phyloP scores from a whole-genome alignment of 2,888 invertebrate genomes.

The Leptodirus hochenwartii region DNA sequence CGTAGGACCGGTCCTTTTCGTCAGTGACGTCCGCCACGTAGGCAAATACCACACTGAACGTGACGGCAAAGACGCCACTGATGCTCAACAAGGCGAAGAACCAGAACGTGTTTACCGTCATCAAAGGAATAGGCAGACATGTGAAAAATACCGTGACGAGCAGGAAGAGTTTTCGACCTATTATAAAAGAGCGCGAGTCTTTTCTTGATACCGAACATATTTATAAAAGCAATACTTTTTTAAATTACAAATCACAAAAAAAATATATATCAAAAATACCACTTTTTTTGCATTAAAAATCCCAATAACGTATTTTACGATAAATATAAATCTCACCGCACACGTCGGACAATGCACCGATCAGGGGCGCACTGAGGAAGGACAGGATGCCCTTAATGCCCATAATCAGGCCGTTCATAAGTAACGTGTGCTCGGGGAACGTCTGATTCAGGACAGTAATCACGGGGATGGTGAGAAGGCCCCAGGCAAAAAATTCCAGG shows the following conservation, averaged over 20 bases:
- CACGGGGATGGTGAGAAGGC: slow-evolving; percentile 93
- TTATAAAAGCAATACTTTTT: no score
- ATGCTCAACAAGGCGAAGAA: slow-evolving; percentile 99
- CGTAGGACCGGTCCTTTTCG: slow-evolving; percentile 83
- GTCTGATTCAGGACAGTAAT: slow-evolving; percentile 88
- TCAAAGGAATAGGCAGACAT: slow-evolving; percentile 94
- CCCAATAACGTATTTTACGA: no score
- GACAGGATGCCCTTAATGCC: slow-evolving; percentile 82
- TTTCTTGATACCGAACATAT: no score
- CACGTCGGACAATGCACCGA: slow-evolving; percentile 94
- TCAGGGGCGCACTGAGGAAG: slow-evolving; percentile 91
- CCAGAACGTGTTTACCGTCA: slow-evolving; percentile 87
- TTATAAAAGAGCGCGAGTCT: no score
- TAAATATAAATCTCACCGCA: no score
- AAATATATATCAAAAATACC: no score
- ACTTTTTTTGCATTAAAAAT: no score
- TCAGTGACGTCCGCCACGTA: slow-evolving; percentile 99
- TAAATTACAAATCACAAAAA: no score
- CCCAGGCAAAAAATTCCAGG: slow-evolving; percentile 99
- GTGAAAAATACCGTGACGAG: slow-evolving; percentile 97
- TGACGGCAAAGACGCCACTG: slow-evolving; percentile 96
- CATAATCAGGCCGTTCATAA: slow-evolving; percentile 99
- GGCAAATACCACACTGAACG: slow-evolving; percentile 98
- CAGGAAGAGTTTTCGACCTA: slow-evolving; percentile 90
- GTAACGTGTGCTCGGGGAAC: slow-evolving; percentile 96